phyloP scores from a whole-genome alignment of 2,113 vertebrate species.

The Gasterosteus nipponicus region DNA sequence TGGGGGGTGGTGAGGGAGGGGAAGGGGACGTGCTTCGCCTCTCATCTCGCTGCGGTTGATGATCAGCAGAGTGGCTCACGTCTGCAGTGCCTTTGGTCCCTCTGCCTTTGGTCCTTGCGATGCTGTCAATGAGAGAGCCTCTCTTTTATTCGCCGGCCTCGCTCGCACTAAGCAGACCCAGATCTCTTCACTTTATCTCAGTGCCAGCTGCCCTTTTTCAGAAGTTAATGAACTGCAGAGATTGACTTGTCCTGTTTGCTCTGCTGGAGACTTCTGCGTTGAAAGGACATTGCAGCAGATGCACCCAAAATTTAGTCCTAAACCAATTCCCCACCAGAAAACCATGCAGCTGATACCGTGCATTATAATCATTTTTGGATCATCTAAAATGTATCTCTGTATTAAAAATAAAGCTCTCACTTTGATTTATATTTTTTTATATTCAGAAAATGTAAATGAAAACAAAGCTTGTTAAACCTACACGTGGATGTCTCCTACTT shows the following conservation, averaged over 20 bases:
- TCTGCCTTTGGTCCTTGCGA: conserved; percentile 23
- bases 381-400: neutral
- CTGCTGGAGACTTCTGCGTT: conserved; percentile 25
- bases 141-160: conserved; percentile 40
- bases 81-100: conserved; percentile 24
- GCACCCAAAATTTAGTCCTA: conserved; percentile 27
- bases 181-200: conserved; percentile 52
- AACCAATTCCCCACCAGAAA: conserved; percentile 8
- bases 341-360: neutral
- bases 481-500: neutral
- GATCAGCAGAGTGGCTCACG: conserved; percentile 21
- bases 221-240: conserved; percentile 71
- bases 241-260: conserved; percentile 51
- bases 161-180: conserved; percentile 36
- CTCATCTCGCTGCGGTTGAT: conserved; percentile 40
- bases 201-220: conserved; percentile 54
- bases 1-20: neutral
- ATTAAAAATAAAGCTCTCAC: neutral
- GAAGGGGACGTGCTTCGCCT: neutral
- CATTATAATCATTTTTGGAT: neutral
- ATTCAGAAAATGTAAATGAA: neutral
- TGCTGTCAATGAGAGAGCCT: conserved; percentile 30
- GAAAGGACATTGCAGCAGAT: conserved; percentile 21
- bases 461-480: neutral
- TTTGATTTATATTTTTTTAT: neutral